Conservation (phyloP, 2,113 vertebrate genomes). For the Plestiodon gilberti region DNA sequence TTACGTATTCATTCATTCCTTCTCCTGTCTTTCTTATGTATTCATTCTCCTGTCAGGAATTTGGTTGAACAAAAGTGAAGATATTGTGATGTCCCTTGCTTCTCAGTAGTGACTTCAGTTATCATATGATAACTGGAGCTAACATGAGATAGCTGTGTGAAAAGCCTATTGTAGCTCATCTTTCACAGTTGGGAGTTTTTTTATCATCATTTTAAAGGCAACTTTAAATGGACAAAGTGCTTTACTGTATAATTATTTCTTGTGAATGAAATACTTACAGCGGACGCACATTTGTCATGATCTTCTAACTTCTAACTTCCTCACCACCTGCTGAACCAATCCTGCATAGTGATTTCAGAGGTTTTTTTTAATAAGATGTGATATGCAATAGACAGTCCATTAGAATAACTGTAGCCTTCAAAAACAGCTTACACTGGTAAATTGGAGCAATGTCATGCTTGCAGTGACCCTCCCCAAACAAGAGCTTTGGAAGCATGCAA, state of each 20-base stretch:
- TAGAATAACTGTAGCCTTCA: neutral
- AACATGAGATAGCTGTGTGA: neutral
- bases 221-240: neutral
- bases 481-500: neutral
- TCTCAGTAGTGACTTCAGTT: neutral
- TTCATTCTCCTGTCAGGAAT: neutral
- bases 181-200: neutral
- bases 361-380: too few species aligned
- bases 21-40: too few species aligned
- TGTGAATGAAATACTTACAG: neutral
- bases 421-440: neutral
- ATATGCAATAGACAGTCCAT: neutral
- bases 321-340: neutral
- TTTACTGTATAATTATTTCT: neutral
- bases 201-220: neutral
- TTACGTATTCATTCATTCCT: neutral
- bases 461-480: neutral
- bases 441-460: neutral
- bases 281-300: neutral
- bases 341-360: too few species aligned
- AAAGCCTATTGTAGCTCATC: neutral
- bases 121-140: neutral
- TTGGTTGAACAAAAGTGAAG: neutral
- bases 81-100: neutral
- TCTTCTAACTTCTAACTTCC: too few species aligned